Percentiles rank a stretch among this genome's conserved stretches.
phyloP scores from a whole-genome alignment of 2,797 vertebrate species.

The Lycodopsis pacificus region DNA sequence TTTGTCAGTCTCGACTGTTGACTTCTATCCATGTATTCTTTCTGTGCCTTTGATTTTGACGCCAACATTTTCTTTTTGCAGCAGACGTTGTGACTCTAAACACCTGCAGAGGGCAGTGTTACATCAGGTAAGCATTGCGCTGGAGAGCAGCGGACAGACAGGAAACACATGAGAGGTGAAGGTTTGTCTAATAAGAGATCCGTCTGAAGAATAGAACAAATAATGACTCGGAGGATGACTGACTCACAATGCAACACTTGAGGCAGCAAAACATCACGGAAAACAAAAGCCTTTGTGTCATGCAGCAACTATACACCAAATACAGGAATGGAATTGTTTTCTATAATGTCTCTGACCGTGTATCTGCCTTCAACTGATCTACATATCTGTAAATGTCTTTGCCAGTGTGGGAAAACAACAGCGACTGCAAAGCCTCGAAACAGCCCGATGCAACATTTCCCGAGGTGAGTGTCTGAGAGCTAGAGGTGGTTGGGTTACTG shows the following conservation, averaged over 20 bases:
- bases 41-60: not conserved
- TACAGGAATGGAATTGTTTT: slow-evolving; percentile 18
- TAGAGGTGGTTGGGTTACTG: slow-evolving; percentile 48
- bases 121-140: slow-evolving; percentile 25
- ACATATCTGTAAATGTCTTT: slow-evolving; percentile 37
- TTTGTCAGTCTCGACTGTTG: not conserved
- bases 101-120: slow-evolving; percentile 78
- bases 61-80: not conserved
- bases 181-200: slow-evolving; percentile 38
- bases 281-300: slow-evolving; percentile 21
- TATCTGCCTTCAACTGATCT: slow-evolving; percentile 3
- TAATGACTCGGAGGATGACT: slow-evolving; percentile 43
- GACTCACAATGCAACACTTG: slow-evolving; percentile 14
- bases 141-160: too few relatives aligned
- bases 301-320: not conserved
- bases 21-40: not conserved
- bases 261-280: slow-evolving; percentile 4
- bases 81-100: not conserved
- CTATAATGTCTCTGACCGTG: not conserved
- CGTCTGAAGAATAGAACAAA: slow-evolving; percentile 44
- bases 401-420: slow-evolving; percentile 25
- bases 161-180: slow-evolving; percentile 30
- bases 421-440: slow-evolving; percentile 18
- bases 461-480: slow-evolving; percentile 34
- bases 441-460: slow-evolving; percentile 49